A percentile compares a stretch with the other conserved stretches of the same genome.
These are phyloP conservation scores for Cephus pulcher DNA, from an alignment of 2,888 invertebrate genomes.

Conservation along the genomic window DNA sequence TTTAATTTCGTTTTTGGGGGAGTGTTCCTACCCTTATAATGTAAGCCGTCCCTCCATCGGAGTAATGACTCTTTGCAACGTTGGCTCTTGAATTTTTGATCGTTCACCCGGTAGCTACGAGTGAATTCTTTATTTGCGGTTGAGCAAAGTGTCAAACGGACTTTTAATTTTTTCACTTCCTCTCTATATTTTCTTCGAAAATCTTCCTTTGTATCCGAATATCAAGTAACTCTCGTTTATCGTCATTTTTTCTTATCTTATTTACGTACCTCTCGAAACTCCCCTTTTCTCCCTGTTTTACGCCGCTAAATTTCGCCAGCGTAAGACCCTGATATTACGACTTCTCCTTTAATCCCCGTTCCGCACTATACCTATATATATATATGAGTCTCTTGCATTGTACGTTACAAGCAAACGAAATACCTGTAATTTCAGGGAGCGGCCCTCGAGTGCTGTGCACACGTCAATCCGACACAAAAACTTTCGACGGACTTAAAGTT, in stretches of 20 bases:
- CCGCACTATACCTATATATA: neutral
- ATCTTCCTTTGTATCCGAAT: neutral
- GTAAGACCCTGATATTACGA: neutral
- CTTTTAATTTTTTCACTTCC: neutral
- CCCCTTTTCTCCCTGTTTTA: neutral
- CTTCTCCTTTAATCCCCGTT: neutral
- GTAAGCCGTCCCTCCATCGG: neutral
- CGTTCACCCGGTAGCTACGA: neutral
- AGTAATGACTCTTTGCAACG: neutral
- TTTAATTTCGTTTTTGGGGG: neutral
- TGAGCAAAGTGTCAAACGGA: neutral
- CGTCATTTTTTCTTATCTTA: neutral
- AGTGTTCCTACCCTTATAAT: neutral
- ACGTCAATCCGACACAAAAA: constrained; percentile 34
- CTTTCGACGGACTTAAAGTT: constrained; percentile 25
- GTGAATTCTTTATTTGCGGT: neutral
- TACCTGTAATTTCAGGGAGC: constrained; percentile 33
- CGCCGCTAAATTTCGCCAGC: neutral
- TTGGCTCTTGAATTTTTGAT: neutral
- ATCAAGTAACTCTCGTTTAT: neutral
- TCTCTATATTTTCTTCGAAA: neutral
- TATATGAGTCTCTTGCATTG: constrained; percentile 23
- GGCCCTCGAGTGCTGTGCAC: constrained; percentile 36
- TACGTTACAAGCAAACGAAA: constrained; percentile 20
- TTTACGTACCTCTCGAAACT: neutral